Evolutionary conservation across 2,888 invertebrate genomes (phyloP), one percentile per base, ranked within the genome.

Genomic region (Drosophila lacicola): DNA sequence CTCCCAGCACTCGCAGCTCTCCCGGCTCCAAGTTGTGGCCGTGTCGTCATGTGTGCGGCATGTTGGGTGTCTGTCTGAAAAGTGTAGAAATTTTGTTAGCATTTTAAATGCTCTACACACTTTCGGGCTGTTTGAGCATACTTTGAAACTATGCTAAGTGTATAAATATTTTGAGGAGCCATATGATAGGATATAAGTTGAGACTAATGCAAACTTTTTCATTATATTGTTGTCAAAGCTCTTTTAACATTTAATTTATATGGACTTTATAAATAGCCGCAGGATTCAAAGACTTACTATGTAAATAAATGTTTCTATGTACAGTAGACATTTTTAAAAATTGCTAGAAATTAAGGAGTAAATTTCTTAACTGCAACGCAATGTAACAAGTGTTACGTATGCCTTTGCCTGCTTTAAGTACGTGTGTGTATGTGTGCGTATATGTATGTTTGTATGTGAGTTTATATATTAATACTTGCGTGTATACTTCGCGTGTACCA

Each of bases 21-120:
- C 11, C n/a, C 17, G 17, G 17, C 17, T 17, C 17, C 29, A 33
- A 25, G 33, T 58, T 42, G 17, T 45, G 44, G 50, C 58, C 29
- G 53, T 39, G 64, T 66, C 41, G 33, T 46, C 56, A 47, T 58
- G 64, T 72, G 63, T 74, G 67, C 55, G 17, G 21, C 47, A 25
- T 53, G 51, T 17, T 61, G 49, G 44, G 51, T 54, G 71, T 56
- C 66, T 51, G 62, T 58, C 45, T 68, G 49, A n/a, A 44, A 75
- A 70, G 72, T 65, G 62, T 62, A 47, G 54, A 64, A 67, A 66
- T 64, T 63, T 61, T 72, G 60, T 58, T 63, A 47, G 71, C 77
- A 58, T 64, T 76, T 78, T 70, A 65, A 63, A 68, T 74, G 75
- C 68, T 61, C 73, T 75, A 63, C 42, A 53, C 45, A 66, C 57